Evolutionary conservation across 2,113 vertebrate species (phyloP).

Genomic region (Saccopteryx leptura): DNA sequence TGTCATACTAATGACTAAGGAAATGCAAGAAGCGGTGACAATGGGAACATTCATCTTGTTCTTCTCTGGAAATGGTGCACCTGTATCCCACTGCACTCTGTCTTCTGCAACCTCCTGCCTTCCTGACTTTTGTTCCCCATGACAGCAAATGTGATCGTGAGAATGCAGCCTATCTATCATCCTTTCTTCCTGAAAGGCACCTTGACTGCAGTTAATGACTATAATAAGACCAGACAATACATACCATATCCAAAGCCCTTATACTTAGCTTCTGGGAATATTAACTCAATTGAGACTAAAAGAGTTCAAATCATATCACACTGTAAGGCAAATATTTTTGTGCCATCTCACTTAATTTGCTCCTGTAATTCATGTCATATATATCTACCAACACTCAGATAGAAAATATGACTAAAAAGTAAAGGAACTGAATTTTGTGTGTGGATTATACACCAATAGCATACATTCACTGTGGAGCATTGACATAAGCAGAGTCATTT

Average conservation of each 20-base stretch:
- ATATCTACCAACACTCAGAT: not conserved
- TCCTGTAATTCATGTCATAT: not conserved
- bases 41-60: conserved; percentile 89
- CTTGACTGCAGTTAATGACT: conserved; percentile 87
- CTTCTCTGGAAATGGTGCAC: conserved; percentile 84
- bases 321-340: conserved; percentile 56
- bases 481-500: not conserved
- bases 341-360: conserved; percentile 29
- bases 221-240: conserved; percentile 79
- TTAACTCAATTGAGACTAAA: conserved; percentile 13
- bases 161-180: conserved; percentile 87
- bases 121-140: conserved; percentile 79
- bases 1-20: conserved; percentile 89
- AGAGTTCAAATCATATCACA: not conserved
- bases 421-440: not conserved
- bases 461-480: not conserved
- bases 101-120: conserved; percentile 83
- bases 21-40: conserved; percentile 86
- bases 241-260: conserved; percentile 44
- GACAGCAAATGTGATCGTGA: conserved; percentile 82
- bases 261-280: conserved; percentile 64
- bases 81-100: conserved; percentile 86
- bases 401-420: conserved; percentile 15
- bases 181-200: conserved; percentile 90
- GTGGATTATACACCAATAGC: not conserved